Base-by-base conservation (phyloP, 2,113 vertebrate genomes). In the Nanorana parkeri region DNA sequence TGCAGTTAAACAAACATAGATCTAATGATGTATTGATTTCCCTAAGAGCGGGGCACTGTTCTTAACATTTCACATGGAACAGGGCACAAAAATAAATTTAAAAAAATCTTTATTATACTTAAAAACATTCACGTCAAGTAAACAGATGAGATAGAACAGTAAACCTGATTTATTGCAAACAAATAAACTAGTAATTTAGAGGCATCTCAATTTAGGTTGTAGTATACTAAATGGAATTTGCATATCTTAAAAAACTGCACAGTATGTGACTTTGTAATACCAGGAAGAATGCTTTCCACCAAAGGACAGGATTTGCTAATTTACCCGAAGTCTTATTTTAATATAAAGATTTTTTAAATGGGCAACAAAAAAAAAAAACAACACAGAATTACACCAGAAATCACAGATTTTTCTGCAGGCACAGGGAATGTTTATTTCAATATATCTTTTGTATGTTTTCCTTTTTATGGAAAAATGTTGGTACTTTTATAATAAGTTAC, bases 121-220 rank as follows among this genome's bases (percentile, higher is more conserved):
- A 23, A 66, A 91, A 90, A 89, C 85, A 90, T 90, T 87, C 78
- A 88, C 87, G 81, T 88, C 88, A 87, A 41, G 85, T 66, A 51
- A 80, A 74, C 84, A 67, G 84, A 88, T 91, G 94, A 94, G 41
- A 47, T 47, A 47, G 94, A 95, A 96, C 95, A 96, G 95, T 92
- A 93, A 96, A 96, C 93, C 95, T 90, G 87, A 93, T 97, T 97
- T 96, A 97, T 96, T 97, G 94, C 94, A 93, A 95, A 91, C 21
- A 63, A 64, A 63, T 54, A 90, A 95, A 94, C 91, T 87, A 91
- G 93, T 94, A 95, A 87, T 88, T 85, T 87, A 84, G 85, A 16
- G 87, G 87, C 87, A 69, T 87, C 77, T 88, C 86, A 90, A 84
- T 36, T 88, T 60, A 84, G 85, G 84, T 85, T 83, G 80, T 72